Percentiles rank a stretch among this genome's conserved stretches.
Conservation (phyloP, 2,888 invertebrate species). For the Hoplodrina blanda region DNA sequence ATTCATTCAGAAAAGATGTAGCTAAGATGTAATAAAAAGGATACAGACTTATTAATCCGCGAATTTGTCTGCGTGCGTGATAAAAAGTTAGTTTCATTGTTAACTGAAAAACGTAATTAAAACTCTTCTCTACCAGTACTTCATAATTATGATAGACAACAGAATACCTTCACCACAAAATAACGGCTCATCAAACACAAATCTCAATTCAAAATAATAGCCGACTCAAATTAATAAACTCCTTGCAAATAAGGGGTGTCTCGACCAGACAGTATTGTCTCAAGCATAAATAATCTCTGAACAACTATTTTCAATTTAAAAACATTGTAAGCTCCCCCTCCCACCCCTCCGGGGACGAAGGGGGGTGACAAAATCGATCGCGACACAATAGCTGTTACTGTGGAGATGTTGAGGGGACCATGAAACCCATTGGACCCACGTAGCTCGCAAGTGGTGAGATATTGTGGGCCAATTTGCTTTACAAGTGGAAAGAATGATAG, state of each 20-base stretch:
- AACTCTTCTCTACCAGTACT: no score
- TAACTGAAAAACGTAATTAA: no score
- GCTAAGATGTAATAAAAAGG: no score
- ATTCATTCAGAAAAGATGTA: no score
- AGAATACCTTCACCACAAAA: neutral
- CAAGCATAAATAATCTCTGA: conserved; percentile 56
- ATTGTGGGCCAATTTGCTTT: conserved; percentile 53
- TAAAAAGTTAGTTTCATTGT: no score
- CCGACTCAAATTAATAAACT: conserved; percentile 42
- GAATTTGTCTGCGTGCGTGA: no score
- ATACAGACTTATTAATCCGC: no score
- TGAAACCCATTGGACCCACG: conserved; percentile 41
- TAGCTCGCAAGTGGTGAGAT: conserved; percentile 47
- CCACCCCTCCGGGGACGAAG: conserved; percentile 2
- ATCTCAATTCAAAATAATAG: conserved; percentile 32
- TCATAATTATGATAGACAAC: no score
- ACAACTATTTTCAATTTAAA: conserved; percentile 68
- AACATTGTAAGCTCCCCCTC: conserved; percentile 48
- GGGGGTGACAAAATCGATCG: conserved; percentile 65
- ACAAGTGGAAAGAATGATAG: conserved; percentile 44
- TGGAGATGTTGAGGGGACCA: conserved; percentile 48
- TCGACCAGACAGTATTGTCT: conserved; percentile 55
- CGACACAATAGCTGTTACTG: conserved; percentile 63
- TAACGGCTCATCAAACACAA: conserved; percentile 18
- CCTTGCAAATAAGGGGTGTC: conserved; percentile 46